phyloP scores from a whole-genome alignment of 1,140 invertebrate genomes.

The Heliconius nattereri region DNA sequence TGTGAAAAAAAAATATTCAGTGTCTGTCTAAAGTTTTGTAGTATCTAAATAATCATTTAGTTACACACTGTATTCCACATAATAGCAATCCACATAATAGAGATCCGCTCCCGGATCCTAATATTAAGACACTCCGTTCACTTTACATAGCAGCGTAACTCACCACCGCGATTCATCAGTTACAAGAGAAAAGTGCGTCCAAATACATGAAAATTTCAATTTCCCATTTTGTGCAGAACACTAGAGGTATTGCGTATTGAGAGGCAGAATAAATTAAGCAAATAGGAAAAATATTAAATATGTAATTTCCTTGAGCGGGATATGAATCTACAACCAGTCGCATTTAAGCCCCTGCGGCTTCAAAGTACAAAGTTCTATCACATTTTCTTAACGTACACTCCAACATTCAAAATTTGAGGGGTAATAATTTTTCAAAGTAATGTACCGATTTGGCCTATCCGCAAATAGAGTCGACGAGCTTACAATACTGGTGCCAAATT shows the following conservation, averaged over 20 bases:
- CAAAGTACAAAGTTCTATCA: not conserved
- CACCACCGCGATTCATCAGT: too few relatives aligned
- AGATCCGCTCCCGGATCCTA: too few relatives aligned
- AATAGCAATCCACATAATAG: too few relatives aligned
- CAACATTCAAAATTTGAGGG: not conserved
- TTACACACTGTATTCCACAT: too few relatives aligned
- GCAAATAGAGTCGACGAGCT: not conserved
- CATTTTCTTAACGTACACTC: not conserved
- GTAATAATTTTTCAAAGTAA: conserved; percentile 10
- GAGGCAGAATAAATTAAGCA: too few relatives aligned
- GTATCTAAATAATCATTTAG: too few relatives aligned
- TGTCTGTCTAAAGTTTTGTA: too few relatives aligned
- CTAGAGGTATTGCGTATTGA: not conserved
- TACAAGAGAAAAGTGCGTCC: too few relatives aligned
- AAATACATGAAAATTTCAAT: too few relatives aligned
- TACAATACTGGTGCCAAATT: not conserved
- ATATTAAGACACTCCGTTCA: too few relatives aligned
- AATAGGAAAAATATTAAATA: not conserved
- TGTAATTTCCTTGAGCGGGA: not conserved
- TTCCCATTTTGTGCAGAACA: not conserved
- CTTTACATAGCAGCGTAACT: too few relatives aligned
- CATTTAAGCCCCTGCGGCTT: not conserved
- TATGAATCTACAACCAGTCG: not conserved
- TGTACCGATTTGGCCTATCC: conserved; percentile 12
- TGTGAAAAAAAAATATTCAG: too few relatives aligned